Evolutionary conservation across 2,113 vertebrate genomes (phyloP).

Genomic region (Tragelaphus strepsiceros): DNA sequence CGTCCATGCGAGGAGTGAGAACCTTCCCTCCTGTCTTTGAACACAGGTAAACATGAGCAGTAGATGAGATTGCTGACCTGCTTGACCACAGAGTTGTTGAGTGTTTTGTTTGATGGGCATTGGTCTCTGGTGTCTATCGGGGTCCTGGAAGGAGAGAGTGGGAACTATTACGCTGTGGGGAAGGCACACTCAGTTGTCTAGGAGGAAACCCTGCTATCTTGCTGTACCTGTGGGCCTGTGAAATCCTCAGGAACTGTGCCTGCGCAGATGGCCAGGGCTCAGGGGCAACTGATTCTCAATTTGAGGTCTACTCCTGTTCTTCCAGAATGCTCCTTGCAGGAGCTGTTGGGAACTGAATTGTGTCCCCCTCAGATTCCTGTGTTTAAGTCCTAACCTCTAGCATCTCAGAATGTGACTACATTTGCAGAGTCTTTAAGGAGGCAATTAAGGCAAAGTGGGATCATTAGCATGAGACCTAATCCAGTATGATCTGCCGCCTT

Average conservation of each 20-base stretch:
- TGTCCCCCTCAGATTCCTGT: not conserved
- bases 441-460: not conserved
- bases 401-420: not conserved
- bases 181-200: accelerated
- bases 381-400: not conserved
- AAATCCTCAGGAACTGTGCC: not conserved
- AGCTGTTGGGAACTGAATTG: not conserved
- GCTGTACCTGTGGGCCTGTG: not conserved
- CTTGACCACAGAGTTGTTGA: not conserved
- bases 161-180: accelerated
- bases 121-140: not conserved
- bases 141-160: not conserved
- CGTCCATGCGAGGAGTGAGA: not conserved
- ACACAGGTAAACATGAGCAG: not conserved
- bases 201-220: not conserved
- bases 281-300: not conserved
- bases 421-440: not conserved
- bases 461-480: not conserved
- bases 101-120: not conserved
- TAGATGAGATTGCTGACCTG: not conserved
- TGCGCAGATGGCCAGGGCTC: not conserved
- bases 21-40: not conserved
- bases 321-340: not conserved
- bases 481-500: not conserved
- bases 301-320: not conserved